These are phyloP conservation scores for Palloptera scutellata DNA, from an alignment of 2,888 invertebrate species.

Conservation along the genomic window DNA sequence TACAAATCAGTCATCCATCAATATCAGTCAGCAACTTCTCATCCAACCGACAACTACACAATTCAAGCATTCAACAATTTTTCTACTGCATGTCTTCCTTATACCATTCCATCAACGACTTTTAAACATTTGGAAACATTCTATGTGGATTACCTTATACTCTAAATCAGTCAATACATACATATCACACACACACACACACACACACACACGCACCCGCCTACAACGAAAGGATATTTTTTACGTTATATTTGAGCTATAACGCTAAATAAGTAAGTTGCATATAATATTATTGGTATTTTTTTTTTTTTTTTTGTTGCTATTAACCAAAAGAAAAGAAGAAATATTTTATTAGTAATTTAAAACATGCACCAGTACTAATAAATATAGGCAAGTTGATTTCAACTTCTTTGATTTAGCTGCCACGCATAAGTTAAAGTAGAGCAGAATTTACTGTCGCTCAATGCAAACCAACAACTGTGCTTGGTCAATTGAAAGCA, in stretches of 20 bases:
- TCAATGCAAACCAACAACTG: no score
- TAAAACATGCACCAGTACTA: no score
- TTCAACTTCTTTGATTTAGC: no score
- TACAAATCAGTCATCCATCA: neutral
- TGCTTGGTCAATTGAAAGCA: no score
- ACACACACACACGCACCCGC: neutral
- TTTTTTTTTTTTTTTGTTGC: no score
- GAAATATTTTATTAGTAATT: no score
- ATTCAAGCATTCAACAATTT: conserved; percentile 1
- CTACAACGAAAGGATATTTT: conserved; percentile 51
- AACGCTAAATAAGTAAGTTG: conserved; percentile 58
- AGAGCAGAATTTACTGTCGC: no score
- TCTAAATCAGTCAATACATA: no score
- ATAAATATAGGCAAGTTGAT: no score
- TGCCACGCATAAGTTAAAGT: no score
- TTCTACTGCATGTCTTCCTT: conserved; percentile 45
- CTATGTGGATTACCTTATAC: conserved; percentile 23
- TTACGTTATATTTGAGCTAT: conserved; percentile 56
- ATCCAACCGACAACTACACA: neutral
- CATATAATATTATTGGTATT: no score
- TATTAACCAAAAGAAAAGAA: no score
- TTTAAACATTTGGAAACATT: conserved; percentile 29
- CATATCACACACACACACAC: neutral
- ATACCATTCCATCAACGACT: conserved; percentile 41
- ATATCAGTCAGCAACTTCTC: conserved; percentile 4